A percentile compares a stretch with the other conserved stretches of the same genome.
Evolutionary conservation across 2,888 invertebrate species (phyloP).

Genomic region (Pherbina coryleti): DNA sequence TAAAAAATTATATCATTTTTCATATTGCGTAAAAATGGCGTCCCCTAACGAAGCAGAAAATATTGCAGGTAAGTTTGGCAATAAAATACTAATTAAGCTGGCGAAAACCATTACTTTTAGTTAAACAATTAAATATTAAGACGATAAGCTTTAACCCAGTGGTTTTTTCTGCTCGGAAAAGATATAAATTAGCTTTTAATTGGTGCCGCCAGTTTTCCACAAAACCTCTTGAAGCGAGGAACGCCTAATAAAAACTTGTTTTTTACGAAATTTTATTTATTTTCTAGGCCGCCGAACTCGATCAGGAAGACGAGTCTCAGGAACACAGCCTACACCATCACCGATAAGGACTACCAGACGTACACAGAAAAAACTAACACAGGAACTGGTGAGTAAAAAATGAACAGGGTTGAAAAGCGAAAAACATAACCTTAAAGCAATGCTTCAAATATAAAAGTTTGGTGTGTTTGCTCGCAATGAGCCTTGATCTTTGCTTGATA

Average conservation of each 20-base stretch:
- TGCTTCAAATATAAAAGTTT: not conserved
- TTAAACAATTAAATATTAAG: too few relatives aligned
- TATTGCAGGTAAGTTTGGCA: constrained; percentile 43
- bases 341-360: constrained; percentile 60
- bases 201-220: not conserved
- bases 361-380: constrained; percentile 60
- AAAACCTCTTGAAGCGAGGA: not conserved
- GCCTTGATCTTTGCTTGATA: not conserved
- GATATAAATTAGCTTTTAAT: not conserved
- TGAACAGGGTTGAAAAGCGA: not conserved
- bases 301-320: constrained; percentile 70
- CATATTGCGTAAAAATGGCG: constrained; percentile 67
- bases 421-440: constrained; percentile 20
- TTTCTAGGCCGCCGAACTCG: constrained; percentile 73
- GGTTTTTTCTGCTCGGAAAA: not conserved
- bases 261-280: not conserved
- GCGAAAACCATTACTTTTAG: too few relatives aligned
- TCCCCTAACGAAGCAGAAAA: constrained; percentile 65
- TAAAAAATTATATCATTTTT: constrained; percentile 3
- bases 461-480: not conserved
- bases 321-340: constrained; percentile 62
- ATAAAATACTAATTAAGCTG: not conserved
- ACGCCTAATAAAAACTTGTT: not conserved
- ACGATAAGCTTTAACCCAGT: too few relatives aligned
- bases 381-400: constrained; percentile 67